Evolutionary conservation across 2,113 vertebrate species (phyloP), one percentile per base, ranked within the genome.

Genomic region (Brevimyrus niger): DNA sequence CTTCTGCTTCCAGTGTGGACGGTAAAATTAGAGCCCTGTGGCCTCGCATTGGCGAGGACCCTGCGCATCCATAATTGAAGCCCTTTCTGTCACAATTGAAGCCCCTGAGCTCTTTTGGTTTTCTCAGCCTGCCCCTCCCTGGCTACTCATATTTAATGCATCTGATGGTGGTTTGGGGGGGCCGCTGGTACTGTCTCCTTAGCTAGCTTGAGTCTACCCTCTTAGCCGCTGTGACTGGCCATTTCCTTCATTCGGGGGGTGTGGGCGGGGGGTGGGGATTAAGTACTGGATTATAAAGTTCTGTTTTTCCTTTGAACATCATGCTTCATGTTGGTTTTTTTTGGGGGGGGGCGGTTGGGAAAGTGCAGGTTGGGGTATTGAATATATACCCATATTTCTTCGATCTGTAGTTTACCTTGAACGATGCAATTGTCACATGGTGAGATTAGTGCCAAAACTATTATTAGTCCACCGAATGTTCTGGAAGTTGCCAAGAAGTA

Each of bases 121-220:
- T 47, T 90, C 65, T 55, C 73, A 21, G 65, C 44, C 48, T 65
- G 69, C 89, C 51, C 55, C 89, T 89, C 89, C 83, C 89, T 83
- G 73, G 47, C 38, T 46, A 47, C 86, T 90, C 89, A 90, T 90
- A 88, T 88, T 90, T 90, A 90, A 90, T 88, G 73, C 87, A 90
- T 90, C 35, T 46, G 10, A 80, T 65, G 87, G 65, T 69, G 31
- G 19, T 38, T 82, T 76, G 27, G 27, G 11, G 85, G 19, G 10
- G 15, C 21, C 11, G 61, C 46, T 86, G 84, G 7, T 21, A 87
- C 83, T 46, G 15, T 19, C 53, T 82, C 46, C 23, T 82, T 23
- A 44, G 76, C 76, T 82, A 82, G 76, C 89, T 87, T 48, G 88
- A 27, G 89, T 73, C 61, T 53, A 46, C n/a, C 13, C 35, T 27